Evolutionary conservation across 2,888 invertebrate genomes (phyloP), one percentile per base, ranked within the genome.

Genomic region (Drosophila dives): DNA sequence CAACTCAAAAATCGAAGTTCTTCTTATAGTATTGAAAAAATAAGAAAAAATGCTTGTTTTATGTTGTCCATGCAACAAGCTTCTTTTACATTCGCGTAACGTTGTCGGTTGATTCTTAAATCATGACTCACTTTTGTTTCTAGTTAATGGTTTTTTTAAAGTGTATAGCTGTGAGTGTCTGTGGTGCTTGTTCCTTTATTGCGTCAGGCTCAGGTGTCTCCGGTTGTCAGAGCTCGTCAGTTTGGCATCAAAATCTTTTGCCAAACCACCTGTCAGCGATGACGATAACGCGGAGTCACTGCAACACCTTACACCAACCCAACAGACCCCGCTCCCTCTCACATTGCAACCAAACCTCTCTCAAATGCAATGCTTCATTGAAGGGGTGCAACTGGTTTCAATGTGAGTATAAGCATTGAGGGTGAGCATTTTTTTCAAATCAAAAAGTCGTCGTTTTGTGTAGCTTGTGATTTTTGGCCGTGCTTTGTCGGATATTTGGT

Each of bases 251-350:
- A 76, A 71, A 81, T 79, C 61, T 75, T 79, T 79, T 74, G 67
- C 62, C 77, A 75, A 81, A 83, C 86, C 88, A 85, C 85, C 88
- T 88, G 85, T 85, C 85, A 86, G 80, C 66, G 42, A 33, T 36
- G 58, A 29, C 26, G 48, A 49, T 29, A 42, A 11, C 23, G 33
- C 6, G 20, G 20, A 23, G 32, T 45, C 36, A 17, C 59, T 53
- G 40, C 33, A 48, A 65, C 34, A 36, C 50, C 50, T 49, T 53
- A 42, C 64, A 60, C 69, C 34, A 48, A 54, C 23, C 56, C 33
- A 8, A 23, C 36, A 17, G 8, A 23, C 23, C 1, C 8, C 36
- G 34, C 59, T 58, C 17, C 20, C 36, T 5, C 3, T 3, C 7
- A 3, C 23, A 23, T 15, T 23, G 23, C 45, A 34, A 33, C 20